Conservation (phyloP, 2,113 vertebrate genomes). For the Muntiacus muntjak region DNA sequence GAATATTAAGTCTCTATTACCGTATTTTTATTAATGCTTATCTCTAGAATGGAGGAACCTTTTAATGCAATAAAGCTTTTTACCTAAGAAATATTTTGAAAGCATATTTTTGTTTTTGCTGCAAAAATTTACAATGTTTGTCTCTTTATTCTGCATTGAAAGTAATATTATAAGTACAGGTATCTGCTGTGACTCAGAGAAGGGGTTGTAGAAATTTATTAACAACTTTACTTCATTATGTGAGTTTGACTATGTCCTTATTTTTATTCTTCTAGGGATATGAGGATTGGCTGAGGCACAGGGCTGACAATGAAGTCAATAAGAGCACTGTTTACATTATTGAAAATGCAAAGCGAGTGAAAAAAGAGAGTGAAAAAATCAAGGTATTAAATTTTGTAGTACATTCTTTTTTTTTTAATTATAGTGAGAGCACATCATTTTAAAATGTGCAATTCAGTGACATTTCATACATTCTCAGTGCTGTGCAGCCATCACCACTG, state of each 20-base stretch:
- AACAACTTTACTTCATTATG: background rate
- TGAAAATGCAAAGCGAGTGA: conserved; percentile 84
- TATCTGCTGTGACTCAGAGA: background rate
- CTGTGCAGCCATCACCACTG: background rate
- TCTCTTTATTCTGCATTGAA: conserved; percentile 27
- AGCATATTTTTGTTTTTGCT: background rate
- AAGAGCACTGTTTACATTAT: conserved; percentile 91
- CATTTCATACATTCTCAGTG: background rate
- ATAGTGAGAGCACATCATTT: background rate
- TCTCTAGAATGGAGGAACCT: background rate
- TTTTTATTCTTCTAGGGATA: conserved; percentile 87
- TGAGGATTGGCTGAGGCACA: conserved; percentile 98
- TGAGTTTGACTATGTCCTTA: background rate
- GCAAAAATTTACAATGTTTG: background rate
- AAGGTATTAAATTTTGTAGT: conserved; percentile 84
- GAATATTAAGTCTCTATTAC: background rate
- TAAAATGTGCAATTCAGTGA: background rate
- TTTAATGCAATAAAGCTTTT: conserved; percentile 25
- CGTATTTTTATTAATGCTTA: conserved; percentile 23
- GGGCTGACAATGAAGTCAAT: conserved; percentile 97
- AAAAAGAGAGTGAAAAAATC: conserved; percentile 93
- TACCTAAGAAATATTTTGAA: conserved; percentile 36
- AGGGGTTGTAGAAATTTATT: background rate
- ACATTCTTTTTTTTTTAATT: conserved; percentile 20
- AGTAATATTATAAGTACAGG: conserved; percentile 15